These are phyloP conservation scores for Pelochelys cantorii DNA, from an alignment of 2,797 vertebrate genomes.

Conservation along the genomic window DNA sequence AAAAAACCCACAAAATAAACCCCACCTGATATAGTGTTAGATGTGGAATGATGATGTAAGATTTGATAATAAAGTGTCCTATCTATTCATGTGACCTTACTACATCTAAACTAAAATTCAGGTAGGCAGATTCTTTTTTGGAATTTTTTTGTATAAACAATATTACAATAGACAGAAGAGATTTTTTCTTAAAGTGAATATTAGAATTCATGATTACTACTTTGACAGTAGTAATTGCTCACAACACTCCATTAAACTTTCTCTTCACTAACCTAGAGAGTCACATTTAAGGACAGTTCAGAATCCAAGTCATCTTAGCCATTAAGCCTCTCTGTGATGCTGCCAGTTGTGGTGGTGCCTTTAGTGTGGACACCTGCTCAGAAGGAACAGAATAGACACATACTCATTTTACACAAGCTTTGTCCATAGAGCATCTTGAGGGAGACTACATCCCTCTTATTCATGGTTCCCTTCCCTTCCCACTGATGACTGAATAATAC, in stretches of 20 bases:
- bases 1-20: no score
- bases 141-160: not conserved
- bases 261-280: not conserved
- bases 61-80: not conserved
- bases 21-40: not conserved
- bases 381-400: conserved; percentile 46
- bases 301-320: not conserved
- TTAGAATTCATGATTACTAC: not conserved
- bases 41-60: not conserved
- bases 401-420: conserved; percentile 68
- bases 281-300: conserved; percentile 21
- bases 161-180: not conserved
- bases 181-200: not conserved
- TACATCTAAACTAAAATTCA: not conserved
- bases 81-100: not conserved
- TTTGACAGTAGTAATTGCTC: not conserved
- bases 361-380: conserved; percentile 64
- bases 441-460: conserved; percentile 46
- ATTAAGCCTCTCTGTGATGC: conserved; percentile 30
- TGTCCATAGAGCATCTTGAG: conserved; percentile 61
- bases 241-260: not conserved
- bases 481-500: not conserved
- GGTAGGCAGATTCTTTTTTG: not conserved
- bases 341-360: conserved; percentile 41
- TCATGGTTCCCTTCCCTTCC: conserved; percentile 34